Conservation (phyloP, 2,888 invertebrate genomes). For the Metopia argyrocephala region DNA sequence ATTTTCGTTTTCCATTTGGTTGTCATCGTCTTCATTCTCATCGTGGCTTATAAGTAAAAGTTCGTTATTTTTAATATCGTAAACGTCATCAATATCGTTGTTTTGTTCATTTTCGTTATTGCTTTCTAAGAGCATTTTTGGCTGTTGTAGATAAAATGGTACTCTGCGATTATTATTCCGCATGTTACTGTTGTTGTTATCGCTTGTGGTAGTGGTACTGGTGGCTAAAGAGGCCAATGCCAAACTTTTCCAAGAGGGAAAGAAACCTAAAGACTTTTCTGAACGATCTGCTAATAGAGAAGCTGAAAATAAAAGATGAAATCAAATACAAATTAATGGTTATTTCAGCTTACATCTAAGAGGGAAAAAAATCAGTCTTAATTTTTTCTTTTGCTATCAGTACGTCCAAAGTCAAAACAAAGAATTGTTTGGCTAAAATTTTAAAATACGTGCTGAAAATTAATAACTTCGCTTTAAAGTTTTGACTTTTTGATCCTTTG, state of each 20-base stretch:
- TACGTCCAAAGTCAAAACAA: no score
- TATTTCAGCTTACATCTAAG: no score
- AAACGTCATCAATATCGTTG: conserved; percentile 32
- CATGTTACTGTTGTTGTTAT: neutral
- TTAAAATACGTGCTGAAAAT: no score
- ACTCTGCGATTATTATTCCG: conserved; percentile 66
- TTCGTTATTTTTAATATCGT: conserved; percentile 59
- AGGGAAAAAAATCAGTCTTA: no score
- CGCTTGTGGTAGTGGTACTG: conserved; percentile 61
- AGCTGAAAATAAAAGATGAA: conserved; percentile 35
- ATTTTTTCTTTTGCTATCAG: no score
- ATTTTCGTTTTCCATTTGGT: conserved; percentile 5
- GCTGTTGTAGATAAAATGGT: conserved; percentile 70
- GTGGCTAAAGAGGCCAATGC: conserved; percentile 73
- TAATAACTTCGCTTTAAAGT: no score
- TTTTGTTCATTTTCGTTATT: conserved; percentile 54
- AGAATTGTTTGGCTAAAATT: no score
- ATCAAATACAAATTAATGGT: conserved; percentile 3
- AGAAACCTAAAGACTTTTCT: conserved; percentile 74
- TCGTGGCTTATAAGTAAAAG: conserved; percentile 42
- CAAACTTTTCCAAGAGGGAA: conserved; percentile 76
- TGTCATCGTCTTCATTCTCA: conserved; percentile 13
- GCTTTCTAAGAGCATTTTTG: conserved; percentile 71
- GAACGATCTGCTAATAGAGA: conserved; percentile 66
- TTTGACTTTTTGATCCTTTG: no score